A percentile compares a stretch with the other conserved stretches of the same genome.
Conservation (phyloP, 1,140 invertebrate genomes). For the Bombyx mori region ASM3026992v2 NC_085111.1:5386501-5387000, state of each 20-base stretch:
- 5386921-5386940: not conserved
- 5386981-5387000: no score
- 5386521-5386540: no score
- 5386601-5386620: not conserved
- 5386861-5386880: slow-evolving; percentile 82
- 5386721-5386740: slow-evolving; percentile 84
- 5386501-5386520: no score
- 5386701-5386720: slow-evolving; percentile 76
- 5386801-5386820: slow-evolving; percentile 71
- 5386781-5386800: slow-evolving; percentile 72
- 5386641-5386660: slow-evolving; percentile 73
- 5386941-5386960: not conserved
- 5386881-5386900: slow-evolving; percentile 7
- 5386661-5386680: slow-evolving; percentile 80
- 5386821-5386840: slow-evolving; percentile 71
- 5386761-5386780: slow-evolving; percentile 79
- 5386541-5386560: no score
- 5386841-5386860: slow-evolving; percentile 79
- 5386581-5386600: not conserved
- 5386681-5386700: slow-evolving; percentile 78
- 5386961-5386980: no score
- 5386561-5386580: no score
- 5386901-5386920: no score
- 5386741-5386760: slow-evolving; percentile 79
- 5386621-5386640: slow-evolving; percentile 22